A percentile compares a stretch with the other conserved stretches of the same genome.
phyloP scores from a whole-genome alignment of 2,113 vertebrate species.

The Epinephelus moara region DNA sequence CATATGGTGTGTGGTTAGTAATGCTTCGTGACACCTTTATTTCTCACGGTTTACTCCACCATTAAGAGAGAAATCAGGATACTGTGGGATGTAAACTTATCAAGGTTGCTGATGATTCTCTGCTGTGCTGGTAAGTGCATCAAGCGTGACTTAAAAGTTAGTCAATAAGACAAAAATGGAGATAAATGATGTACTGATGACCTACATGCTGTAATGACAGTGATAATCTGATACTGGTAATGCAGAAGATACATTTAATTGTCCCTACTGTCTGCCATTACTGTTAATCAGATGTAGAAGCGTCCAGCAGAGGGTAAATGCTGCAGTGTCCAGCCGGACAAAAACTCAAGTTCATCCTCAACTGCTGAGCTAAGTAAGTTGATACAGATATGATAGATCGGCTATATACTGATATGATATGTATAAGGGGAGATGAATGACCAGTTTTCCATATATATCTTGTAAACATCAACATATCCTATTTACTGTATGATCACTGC shows the following conservation, averaged over 20 bases:
- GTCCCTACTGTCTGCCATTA: background rate
- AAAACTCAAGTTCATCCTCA: background rate
- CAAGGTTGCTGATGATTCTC: background rate
- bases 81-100: background rate
- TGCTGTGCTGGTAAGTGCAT: background rate
- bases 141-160: background rate
- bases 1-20: background rate
- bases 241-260: background rate
- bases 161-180: background rate
- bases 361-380: background rate
- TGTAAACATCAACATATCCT: background rate
- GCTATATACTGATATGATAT: background rate
- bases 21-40: background rate
- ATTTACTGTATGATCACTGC: too few species aligned
- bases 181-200: background rate
- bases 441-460: background rate
- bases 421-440: background rate
- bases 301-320: background rate
- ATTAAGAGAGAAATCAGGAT: background rate
- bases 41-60: background rate
- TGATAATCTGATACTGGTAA: background rate
- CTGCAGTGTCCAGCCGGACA: background rate
- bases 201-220: constrained; percentile 1
- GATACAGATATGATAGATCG: background rate
- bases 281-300: background rate